These are phyloP conservation scores for Dendrolimus punctatus DNA, from an alignment of 1,140 invertebrate genomes.

Conservation along the genomic window DNA sequence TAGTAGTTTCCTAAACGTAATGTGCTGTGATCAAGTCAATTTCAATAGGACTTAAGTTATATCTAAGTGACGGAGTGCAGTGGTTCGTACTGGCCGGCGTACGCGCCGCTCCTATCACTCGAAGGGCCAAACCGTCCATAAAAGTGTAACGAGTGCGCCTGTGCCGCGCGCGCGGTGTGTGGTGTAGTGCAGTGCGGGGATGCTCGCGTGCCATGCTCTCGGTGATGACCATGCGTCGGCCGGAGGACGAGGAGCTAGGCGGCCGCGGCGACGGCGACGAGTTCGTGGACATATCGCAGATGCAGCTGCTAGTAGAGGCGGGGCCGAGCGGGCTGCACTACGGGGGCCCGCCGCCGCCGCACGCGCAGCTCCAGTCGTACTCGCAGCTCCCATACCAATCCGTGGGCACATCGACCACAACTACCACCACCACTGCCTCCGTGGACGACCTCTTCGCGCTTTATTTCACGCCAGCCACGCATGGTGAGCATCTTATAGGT, in stretches of 20 bases:
- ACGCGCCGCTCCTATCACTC: constrained; percentile 15
- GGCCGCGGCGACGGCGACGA: constrained; percentile 68
- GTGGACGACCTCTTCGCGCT: constrained; percentile 63
- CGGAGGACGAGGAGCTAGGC: constrained; percentile 65
- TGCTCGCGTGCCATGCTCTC: constrained; percentile 68
- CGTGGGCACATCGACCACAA: constrained; percentile 21
- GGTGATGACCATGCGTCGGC: constrained; percentile 66
- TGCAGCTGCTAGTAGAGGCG: constrained; percentile 73
- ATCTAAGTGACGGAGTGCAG: constrained; percentile 24
- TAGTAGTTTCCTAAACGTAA: constrained; percentile 41
- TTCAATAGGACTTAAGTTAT: constrained; percentile 38
- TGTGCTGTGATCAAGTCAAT: constrained; percentile 64
- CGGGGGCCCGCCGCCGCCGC: constrained; percentile 56
- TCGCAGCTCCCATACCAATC: constrained; percentile 19
- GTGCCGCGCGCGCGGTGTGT: constrained; percentile 19
- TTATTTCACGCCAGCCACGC: constrained; percentile 52
- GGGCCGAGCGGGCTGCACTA: constrained; percentile 62
- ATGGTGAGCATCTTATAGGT: constrained; percentile 38
- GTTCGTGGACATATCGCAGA: constrained; percentile 76
- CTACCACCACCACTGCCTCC: constrained; percentile 31
- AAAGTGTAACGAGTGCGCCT: constrained; percentile 23
- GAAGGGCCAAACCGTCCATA: constrained; percentile 5
- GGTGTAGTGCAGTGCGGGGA: constrained; percentile 48
- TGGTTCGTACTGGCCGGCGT: constrained; percentile 10
- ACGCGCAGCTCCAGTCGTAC: constrained; percentile 59